phyloP scores from a whole-genome alignment of 2,797 vertebrate genomes.

The Galagoides demidoff region DNA sequence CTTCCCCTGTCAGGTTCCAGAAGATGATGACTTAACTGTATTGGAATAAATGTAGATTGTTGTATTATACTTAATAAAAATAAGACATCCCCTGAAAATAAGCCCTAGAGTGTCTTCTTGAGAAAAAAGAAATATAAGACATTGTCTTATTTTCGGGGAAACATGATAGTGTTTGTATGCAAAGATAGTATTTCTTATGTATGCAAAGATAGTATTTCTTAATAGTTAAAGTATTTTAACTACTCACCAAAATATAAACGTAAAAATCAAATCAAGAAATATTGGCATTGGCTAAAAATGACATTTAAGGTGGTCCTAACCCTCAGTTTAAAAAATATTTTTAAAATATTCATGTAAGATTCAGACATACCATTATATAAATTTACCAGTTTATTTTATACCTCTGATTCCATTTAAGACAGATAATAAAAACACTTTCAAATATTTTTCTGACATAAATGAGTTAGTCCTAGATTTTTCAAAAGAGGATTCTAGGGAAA shows the following conservation, averaged over 20 bases:
- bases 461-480: background rate
- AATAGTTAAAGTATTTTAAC: background rate
- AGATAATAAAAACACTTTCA: background rate
- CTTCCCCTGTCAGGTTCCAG: too few relatives aligned
- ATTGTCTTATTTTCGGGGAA: too few relatives aligned
- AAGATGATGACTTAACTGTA: too few relatives aligned
- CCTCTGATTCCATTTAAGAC: background rate
- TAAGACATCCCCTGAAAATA: too few relatives aligned
- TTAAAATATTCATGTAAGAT: background rate
- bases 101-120: too few relatives aligned
- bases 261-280: background rate
- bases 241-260: background rate
- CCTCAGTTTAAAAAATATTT: background rate
- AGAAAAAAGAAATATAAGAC: too few relatives aligned
- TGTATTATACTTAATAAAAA: too few relatives aligned
- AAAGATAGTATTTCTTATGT: too few relatives aligned
- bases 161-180: too few relatives aligned
- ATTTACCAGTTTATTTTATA: background rate
- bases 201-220: background rate
- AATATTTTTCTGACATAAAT: background rate
- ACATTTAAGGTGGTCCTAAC: background rate
- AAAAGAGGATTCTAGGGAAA: conserved; percentile 22
- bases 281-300: background rate
- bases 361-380: background rate
- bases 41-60: too few relatives aligned